phyloP scores from a whole-genome alignment of 2,113 vertebrate species.

The Sceloporus undulatus region DNA sequence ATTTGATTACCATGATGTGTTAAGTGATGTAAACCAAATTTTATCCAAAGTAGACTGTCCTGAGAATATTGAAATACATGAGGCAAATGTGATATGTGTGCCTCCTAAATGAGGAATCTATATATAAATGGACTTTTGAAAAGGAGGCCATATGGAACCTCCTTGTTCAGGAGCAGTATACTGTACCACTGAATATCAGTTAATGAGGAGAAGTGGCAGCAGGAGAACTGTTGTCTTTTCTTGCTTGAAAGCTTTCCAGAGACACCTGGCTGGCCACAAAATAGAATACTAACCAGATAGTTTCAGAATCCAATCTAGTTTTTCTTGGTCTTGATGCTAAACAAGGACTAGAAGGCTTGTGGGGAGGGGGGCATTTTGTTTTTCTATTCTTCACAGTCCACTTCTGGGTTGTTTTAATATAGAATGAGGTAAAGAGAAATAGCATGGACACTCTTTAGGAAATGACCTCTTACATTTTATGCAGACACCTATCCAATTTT shows the following conservation, averaged over 20 bases:
- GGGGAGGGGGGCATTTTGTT: no score
- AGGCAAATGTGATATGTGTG: not conserved
- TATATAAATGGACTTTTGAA: not conserved
- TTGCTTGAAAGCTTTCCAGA: not conserved
- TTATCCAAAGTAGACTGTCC: not conserved
- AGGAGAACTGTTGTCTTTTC: not conserved
- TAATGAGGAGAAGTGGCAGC: not conserved
- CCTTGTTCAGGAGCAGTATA: not conserved
- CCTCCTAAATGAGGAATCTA: not conserved
- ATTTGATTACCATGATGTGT: not conserved
- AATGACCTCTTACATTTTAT: not conserved
- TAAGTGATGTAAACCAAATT: slow-evolving; percentile 2
- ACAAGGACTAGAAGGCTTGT: not conserved
- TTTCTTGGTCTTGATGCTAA: not conserved
- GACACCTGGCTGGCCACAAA: not conserved
- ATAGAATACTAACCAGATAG: not conserved
- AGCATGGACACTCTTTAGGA: not conserved
- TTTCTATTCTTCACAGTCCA: not conserved
- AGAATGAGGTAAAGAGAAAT: not conserved
- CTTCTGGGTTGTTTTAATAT: not conserved
- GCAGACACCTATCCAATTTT: not conserved
- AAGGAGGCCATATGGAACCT: not conserved
- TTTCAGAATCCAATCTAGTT: not conserved
- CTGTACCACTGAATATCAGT: not conserved
- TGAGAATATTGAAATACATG: not conserved